A percentile compares a stretch with the other conserved stretches of the same genome.
phyloP scores from a whole-genome alignment of 2,113 vertebrate species.

The Boulengerochromis microlepis region DNA sequence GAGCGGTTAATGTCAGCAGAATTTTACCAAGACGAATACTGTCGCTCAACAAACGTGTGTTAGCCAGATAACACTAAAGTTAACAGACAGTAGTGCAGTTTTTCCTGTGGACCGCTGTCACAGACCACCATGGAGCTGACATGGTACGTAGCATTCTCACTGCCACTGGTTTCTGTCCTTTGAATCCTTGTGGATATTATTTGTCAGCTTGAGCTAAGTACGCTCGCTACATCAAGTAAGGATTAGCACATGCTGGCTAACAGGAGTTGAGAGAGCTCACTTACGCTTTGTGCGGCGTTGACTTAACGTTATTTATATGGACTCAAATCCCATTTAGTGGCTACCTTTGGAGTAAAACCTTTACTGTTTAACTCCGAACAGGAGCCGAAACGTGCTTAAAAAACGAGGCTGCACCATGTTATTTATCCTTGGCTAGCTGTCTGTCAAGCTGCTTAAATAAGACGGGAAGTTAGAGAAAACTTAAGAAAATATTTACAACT shows the following conservation, averaged over 20 bases:
- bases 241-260: not conserved
- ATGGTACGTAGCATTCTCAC: conserved; percentile 43
- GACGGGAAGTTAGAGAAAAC: not conserved
- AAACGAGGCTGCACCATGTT: not conserved
- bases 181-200: not conserved
- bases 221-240: not conserved
- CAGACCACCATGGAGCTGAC: conserved; percentile 45
- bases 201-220: not conserved
- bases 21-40: not conserved
- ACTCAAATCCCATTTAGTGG: not conserved
- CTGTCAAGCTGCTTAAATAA: not conserved
- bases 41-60: not conserved
- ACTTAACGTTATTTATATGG: not conserved
- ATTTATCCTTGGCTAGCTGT: not conserved
- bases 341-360: not conserved
- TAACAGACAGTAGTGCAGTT: not conserved
- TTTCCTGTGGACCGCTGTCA: not conserved
- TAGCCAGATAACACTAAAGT: not conserved
- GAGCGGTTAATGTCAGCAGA: not conserved
- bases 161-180: not conserved
- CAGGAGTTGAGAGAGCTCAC: not conserved
- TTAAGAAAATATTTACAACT: not conserved
- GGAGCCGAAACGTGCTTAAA: not conserved
- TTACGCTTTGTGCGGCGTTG: not conserved
- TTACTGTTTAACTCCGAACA: not conserved